Evolutionary conservation across 2,888 invertebrate genomes (phyloP).

Genomic region (Chalcis sispes): DNA sequence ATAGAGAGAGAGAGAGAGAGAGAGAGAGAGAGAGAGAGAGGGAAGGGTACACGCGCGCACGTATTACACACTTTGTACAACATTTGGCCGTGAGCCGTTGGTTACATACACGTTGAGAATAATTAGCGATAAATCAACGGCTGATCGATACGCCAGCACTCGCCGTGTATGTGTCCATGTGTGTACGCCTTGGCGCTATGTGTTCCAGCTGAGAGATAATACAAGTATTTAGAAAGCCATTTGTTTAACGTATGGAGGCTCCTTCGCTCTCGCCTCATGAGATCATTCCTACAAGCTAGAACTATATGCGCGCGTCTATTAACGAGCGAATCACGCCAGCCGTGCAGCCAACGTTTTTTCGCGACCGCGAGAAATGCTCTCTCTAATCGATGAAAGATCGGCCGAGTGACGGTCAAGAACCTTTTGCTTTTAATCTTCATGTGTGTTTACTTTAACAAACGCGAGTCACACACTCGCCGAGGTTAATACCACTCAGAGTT

Average conservation of each 20-base stretch:
- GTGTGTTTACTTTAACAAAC: too few relatives aligned
- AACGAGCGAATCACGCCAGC: too few relatives aligned
- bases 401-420: too few relatives aligned
- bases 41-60: constrained; percentile 55
- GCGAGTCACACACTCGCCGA: too few relatives aligned
- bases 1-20: constrained; percentile 21
- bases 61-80: constrained; percentile 58
- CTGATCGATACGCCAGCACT: constrained; percentile 59
- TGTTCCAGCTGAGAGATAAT: constrained; percentile 51
- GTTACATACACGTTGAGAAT: too few relatives aligned
- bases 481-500: too few relatives aligned
- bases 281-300: constrained; percentile 39
- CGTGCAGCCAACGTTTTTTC: too few relatives aligned
- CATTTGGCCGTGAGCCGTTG: constrained; percentile 62
- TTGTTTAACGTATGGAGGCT: constrained; percentile 11
- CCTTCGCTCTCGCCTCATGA: constrained; percentile 15
- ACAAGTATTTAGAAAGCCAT: constrained; percentile 61
- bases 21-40: neutral
- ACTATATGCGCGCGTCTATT: too few relatives aligned
- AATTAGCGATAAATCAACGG: constrained; percentile 64
- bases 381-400: too few relatives aligned
- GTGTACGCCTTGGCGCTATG: too few relatives aligned
- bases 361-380: too few relatives aligned
- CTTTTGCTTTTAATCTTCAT: too few relatives aligned
- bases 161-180: neutral